These are phyloP conservation scores for Tragelaphus buxtoni DNA, from an alignment of 2,113 vertebrate genomes.

Conservation along the genomic window DNA sequence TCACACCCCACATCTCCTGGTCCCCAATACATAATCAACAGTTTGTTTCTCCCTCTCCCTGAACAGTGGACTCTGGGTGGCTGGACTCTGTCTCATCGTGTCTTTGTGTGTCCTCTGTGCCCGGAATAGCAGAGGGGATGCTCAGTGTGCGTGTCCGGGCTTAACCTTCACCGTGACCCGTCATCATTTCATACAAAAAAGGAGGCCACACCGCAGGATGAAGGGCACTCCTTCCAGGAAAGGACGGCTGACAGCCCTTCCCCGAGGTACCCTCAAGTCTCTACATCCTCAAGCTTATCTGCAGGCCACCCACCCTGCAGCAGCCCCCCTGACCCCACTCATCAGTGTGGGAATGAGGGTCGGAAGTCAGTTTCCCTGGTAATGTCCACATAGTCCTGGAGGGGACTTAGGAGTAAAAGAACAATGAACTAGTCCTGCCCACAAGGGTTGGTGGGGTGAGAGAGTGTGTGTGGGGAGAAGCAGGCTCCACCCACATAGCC, in stretches of 20 bases:
- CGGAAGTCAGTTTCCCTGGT: neutral
- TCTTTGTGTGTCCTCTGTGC: neutral
- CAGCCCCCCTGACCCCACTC: accelerated
- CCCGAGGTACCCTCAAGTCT: accelerated
- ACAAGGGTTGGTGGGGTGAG: neutral
- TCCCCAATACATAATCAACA: accelerated
- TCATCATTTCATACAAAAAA: too few relatives aligned
- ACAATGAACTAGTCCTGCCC: too few relatives aligned
- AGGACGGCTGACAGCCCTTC: accelerated
- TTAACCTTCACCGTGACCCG: neutral
- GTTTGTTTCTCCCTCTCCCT: neutral
- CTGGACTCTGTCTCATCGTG: too few relatives aligned
- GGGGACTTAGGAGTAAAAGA: neutral
- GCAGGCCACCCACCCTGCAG: accelerated
- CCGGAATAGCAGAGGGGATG: neutral
- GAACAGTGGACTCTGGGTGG: neutral
- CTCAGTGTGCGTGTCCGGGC: accelerated
- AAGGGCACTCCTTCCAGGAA: neutral
- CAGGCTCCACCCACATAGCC: neutral
- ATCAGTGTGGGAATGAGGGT: neutral
- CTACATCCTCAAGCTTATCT: neutral
- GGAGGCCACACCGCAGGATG: neutral
- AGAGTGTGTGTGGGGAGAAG: neutral
- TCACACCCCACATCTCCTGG: accelerated
- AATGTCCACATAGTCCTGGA: too few relatives aligned